Conservation (phyloP, 2,888 invertebrate genomes). For the Busseola fusca region DNA sequence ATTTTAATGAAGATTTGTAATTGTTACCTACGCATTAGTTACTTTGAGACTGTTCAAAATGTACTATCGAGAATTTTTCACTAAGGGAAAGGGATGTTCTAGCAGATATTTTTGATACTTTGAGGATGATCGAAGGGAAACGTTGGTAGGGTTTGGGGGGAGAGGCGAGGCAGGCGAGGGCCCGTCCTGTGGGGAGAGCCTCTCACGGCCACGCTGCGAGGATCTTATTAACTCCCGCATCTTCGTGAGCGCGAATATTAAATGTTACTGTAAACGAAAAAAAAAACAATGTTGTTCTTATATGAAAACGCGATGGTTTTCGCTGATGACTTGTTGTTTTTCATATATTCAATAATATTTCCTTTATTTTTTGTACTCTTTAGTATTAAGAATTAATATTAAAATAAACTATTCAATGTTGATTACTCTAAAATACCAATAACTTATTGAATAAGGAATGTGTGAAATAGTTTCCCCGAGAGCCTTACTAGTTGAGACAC, state of each 20-base stretch:
- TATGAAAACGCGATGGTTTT: slow-evolving; percentile 85
- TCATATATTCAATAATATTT: slow-evolving; percentile 89
- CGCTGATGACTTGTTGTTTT: slow-evolving; percentile 88
- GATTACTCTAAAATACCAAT: slow-evolving; percentile 88
- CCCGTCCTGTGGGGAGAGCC: slow-evolving; percentile 38
- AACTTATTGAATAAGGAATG: slow-evolving; percentile 85
- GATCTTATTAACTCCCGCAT: slow-evolving; percentile 72
- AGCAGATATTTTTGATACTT: slow-evolving; percentile 89
- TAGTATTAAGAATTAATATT: slow-evolving; percentile 88
- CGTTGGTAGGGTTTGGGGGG: slow-evolving; percentile 72
- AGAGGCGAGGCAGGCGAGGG: slow-evolving; percentile 25
- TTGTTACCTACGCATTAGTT: slow-evolving; percentile 89
- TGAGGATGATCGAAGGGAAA: slow-evolving; percentile 88
- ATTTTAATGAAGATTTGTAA: slow-evolving; percentile 82
- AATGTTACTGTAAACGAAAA: slow-evolving; percentile 87
- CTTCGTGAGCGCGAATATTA: slow-evolving; percentile 82
- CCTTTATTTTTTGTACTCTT: slow-evolving; percentile 90
- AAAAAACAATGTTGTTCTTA: slow-evolving; percentile 87
- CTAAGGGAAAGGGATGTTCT: slow-evolving; percentile 88
- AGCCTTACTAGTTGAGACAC: slow-evolving; percentile 86
- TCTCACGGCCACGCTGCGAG: slow-evolving; percentile 57
- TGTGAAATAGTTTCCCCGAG: slow-evolving; percentile 87
- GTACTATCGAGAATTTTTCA: slow-evolving; percentile 86
- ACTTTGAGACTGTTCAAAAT: slow-evolving; percentile 89
- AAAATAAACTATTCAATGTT: slow-evolving; percentile 89